Evolutionary conservation across 2,888 invertebrate species (phyloP), one percentile per base, ranked within the genome.

Genomic region (Allacma fusca): DNA sequence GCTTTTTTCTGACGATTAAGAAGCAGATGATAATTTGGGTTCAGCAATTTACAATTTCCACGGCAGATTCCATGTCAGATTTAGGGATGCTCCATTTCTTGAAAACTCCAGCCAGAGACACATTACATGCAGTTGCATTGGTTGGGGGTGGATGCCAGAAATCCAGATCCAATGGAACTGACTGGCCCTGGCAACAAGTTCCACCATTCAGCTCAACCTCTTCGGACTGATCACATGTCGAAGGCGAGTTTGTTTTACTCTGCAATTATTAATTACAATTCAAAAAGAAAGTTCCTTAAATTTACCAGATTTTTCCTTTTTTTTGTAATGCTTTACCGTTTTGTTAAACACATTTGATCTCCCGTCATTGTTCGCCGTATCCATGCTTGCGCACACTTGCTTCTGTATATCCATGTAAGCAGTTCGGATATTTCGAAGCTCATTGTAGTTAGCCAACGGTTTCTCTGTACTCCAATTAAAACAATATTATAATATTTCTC

Each of bases 1-100:
- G 5, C 13, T 13, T 9, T 40, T 40, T 9, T 40, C 13, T 13
- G 40, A 9, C 5, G 13, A 40, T 40, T 40, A 5, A 40, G 13
- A 40, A 40, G 5, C 13, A 13, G 13, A 40, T 9, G 40, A 40
- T 9, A 40, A 40, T 40, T 40, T 40, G 13, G 13, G 13, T 40
- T 9, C 40, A 9, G 5, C 5, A 40, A 40, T 40, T 40, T n/a
- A 72, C 71, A 72, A 72, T 72, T 57, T 72, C 71, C 28, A 72
- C 2, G 5, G 59, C 71, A 16, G 71, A 19, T 4, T 72, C 71
- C 0, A 57, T 26, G 9, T 72, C 28, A 2, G 57, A 28, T 1
- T 72, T 34, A 9, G 26, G 57, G 12, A 72, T 72, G 16, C 57
- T 72, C 71, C 71, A 72, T 59, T 72, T 72, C 29, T 72, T 72